Conservation (phyloP, 2,797 vertebrate genomes). For the Molossus molossus region DNA sequence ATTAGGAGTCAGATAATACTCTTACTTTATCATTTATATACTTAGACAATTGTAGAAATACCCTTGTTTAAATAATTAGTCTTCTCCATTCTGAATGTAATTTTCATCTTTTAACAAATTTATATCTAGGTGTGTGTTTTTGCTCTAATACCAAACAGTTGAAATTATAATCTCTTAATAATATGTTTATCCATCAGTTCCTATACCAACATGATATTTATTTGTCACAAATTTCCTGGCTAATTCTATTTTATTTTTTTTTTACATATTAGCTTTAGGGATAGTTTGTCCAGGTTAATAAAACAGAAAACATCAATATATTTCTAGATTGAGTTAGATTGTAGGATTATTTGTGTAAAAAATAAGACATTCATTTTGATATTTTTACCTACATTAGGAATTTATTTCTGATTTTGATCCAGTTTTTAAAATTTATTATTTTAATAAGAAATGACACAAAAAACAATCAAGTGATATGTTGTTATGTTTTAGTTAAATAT, state of each 20-base stretch:
- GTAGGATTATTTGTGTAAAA: neutral
- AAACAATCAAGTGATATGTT: neutral
- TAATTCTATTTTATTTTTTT: neutral
- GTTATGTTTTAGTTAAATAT: slow-evolving; percentile 52
- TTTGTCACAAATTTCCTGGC: neutral
- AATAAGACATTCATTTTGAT: neutral
- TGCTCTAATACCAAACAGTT: neutral
- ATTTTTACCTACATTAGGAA: neutral
- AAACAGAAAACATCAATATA: neutral
- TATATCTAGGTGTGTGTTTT: neutral
- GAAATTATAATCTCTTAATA: neutral
- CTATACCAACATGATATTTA: neutral
- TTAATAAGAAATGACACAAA: neutral
- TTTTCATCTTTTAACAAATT: neutral
- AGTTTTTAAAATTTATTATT: neutral
- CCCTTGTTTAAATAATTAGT: neutral
- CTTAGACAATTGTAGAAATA: neutral
- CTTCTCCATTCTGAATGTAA: neutral
- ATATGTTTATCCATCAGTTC: neutral
- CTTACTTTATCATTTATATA: neutral
- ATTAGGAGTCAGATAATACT: neutral
- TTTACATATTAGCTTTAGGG: neutral
- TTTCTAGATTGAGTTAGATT: neutral
- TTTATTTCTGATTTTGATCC: neutral
- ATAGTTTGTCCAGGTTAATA: neutral